Base-by-base conservation (phyloP, 2,888 invertebrate genomes). In the Ennomos quercinarius region DNA sequence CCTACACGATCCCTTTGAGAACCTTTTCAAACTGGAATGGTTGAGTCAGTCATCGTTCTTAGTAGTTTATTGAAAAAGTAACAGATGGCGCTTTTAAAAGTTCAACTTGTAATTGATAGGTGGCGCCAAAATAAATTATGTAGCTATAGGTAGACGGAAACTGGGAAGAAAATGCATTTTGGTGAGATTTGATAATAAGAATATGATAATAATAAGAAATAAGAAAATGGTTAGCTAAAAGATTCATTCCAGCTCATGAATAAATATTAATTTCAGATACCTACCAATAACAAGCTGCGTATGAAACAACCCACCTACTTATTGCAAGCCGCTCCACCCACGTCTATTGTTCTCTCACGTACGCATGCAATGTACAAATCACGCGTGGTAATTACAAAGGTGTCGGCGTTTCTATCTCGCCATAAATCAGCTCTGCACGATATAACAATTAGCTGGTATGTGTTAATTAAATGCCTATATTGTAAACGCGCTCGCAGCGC, bases 391-490 rank as follows among this genome's bases (percentile, higher is more conserved):
- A 91, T 91, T 91, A 91, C 86, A 83, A 84, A 91, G 92, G 92
- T 92, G 91, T 89, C 85, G 84, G 87, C 87, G 80, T 81, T 83
- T 83, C 78, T 86, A 86, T 89, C 86, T 84, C 74, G 83, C 78
- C 72, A 91, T 93, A 93, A 93, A 93, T 93, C 93, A 93, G 84
- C 83, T 81, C 84, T 85, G 86, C 87, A 83, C 91, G 91, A 92
- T 93, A 89, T 91, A 93, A 93, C 92, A 93, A 93, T 93, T 93
- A 92, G 92, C 84, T 80, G 91, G 89, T 86, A 92, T 89, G 90
- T 93, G 91, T 92, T 93, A 93, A 93, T 93, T 92, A 92, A 93
- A 92, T 84, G 86, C 77, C 83, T 81, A 86, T 89, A 85, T 45
- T 43, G 39, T 60, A 51, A 40, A 83, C 84, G 74, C 77, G 74